Percentiles rank a stretch among this genome's conserved stretches.
These are phyloP conservation scores for Phymanthus crucifer DNA, from an alignment of 92 coral and sea anemone species.

Conservation along the genomic window DNA sequence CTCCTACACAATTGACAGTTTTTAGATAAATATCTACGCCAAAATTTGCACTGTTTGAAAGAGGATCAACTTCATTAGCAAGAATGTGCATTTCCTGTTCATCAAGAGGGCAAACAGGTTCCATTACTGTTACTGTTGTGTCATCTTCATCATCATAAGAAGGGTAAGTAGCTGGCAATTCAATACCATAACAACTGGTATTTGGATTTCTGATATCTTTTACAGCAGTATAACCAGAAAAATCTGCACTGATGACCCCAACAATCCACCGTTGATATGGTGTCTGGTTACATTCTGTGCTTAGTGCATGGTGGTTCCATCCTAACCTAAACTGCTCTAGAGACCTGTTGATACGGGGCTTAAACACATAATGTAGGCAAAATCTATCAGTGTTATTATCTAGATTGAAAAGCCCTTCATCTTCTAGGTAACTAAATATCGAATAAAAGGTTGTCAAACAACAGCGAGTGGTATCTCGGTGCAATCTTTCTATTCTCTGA, in stretches of 20 bases:
- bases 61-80: constrained; percentile 38
- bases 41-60: constrained; percentile 47
- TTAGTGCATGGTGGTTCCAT: constrained; percentile 40
- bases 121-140: constrained; percentile 36
- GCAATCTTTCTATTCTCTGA: constrained; percentile 52
- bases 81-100: constrained; percentile 30
- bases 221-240: constrained; percentile 25
- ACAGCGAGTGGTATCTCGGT: constrained; percentile 52
- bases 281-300: constrained; percentile 37
- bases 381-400: constrained; percentile 34
- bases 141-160: constrained; percentile 16
- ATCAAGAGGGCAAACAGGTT: constrained; percentile 45
- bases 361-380: constrained; percentile 39
- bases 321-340: constrained; percentile 49
- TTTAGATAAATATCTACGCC: constrained; percentile 52
- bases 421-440: constrained; percentile 31
- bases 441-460: constrained; percentile 3
- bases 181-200: constrained; percentile 24
- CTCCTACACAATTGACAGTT: constrained; percentile 39
- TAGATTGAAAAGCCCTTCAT: constrained; percentile 10
- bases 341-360: constrained; percentile 35
- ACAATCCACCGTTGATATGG: constrained; percentile 46
- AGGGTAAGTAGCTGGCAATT: not conserved
- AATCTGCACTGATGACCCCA: no score
- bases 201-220: constrained; percentile 43